These are phyloP conservation scores for Horisme vitalbata DNA, from an alignment of 2,888 invertebrate species.

Conservation along the genomic window DNA sequence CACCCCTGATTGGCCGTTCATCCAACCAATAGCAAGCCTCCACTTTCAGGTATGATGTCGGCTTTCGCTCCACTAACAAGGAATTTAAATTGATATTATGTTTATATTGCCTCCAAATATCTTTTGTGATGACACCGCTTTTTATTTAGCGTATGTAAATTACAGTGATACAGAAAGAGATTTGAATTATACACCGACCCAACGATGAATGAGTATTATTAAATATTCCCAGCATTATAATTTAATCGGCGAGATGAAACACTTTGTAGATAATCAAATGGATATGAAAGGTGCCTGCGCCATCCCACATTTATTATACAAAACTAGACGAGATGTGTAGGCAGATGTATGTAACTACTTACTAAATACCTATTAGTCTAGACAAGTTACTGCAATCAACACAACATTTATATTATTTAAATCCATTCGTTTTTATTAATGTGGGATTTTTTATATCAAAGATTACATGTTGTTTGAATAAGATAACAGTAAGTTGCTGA, in stretches of 20 bases:
- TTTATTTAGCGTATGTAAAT: conserved; percentile 83
- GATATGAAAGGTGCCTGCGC: conserved; percentile 24
- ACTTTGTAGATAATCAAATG: conserved; percentile 35
- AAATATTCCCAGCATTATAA: conserved; percentile 61
- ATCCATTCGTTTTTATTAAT: no score
- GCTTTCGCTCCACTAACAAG: conserved; percentile 83
- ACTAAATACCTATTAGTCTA: conserved; percentile 23
- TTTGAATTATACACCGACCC: conserved; percentile 78
- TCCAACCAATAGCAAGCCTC: conserved; percentile 53
- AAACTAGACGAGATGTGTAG: conserved; percentile 21
- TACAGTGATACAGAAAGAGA: conserved; percentile 78
- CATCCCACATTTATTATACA: conserved; percentile 22
- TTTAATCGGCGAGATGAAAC: conserved; percentile 55
- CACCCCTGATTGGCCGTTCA: conserved; percentile 52
- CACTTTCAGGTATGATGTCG: conserved; percentile 79
- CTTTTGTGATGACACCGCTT: conserved; percentile 83
- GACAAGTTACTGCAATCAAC: conserved; percentile 26
- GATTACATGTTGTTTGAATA: no score
- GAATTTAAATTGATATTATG: conserved; percentile 84
- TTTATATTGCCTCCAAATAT: conserved; percentile 83
- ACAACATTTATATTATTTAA: no score
- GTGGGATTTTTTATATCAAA: no score
- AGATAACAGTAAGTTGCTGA: no score
- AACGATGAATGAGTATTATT: conserved; percentile 72
- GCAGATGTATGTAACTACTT: conserved; percentile 2